phyloP scores from a whole-genome alignment of 2,113 vertebrate genomes.

The Hippocampus barbouri region DNA sequence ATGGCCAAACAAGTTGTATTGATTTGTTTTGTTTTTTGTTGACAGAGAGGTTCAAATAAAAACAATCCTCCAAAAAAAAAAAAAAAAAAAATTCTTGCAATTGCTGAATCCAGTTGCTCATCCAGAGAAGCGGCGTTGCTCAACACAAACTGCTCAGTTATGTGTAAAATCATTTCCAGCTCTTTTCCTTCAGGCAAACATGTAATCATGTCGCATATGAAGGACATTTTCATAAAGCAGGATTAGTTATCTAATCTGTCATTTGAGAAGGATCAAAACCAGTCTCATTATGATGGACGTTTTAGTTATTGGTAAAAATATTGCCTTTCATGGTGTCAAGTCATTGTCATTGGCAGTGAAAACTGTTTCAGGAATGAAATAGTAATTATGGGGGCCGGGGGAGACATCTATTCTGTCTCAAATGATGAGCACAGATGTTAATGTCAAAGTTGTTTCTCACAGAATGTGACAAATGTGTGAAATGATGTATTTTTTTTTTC shows the following conservation, averaged over 20 bases:
- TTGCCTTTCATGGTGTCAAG: constrained; percentile 18
- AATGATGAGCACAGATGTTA: not conserved
- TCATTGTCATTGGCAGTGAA: constrained; percentile 10
- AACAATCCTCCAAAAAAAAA: constrained; percentile 39
- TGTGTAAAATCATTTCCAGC: constrained; percentile 30
- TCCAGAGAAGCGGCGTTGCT: constrained; percentile 16
- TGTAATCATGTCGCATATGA: constrained; percentile 31
- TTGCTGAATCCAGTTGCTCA: constrained; percentile 21
- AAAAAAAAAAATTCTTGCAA: constrained; percentile 13
- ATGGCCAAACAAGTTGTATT: constrained; percentile 51
- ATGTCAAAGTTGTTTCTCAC: not conserved
- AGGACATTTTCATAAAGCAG: constrained; percentile 54
- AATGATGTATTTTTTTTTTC: constrained; percentile 3
- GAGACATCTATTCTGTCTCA: not conserved
- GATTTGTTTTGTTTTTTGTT: constrained; percentile 39
- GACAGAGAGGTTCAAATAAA: constrained; percentile 43
- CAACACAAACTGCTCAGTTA: not conserved
- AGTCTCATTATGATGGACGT: constrained; percentile 31
- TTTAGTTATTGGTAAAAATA: constrained; percentile 29
- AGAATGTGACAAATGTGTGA: constrained; percentile 13
- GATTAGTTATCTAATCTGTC: constrained; percentile 60
- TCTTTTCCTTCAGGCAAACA: constrained; percentile 25
- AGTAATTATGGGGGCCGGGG: constrained; percentile 1
- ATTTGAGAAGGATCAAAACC: constrained; percentile 48
- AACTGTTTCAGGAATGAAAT: constrained; percentile 15